Evolutionary conservation across 2,113 vertebrate genomes (phyloP).

Genomic region (Cyrtonyx montezumae): DNA sequence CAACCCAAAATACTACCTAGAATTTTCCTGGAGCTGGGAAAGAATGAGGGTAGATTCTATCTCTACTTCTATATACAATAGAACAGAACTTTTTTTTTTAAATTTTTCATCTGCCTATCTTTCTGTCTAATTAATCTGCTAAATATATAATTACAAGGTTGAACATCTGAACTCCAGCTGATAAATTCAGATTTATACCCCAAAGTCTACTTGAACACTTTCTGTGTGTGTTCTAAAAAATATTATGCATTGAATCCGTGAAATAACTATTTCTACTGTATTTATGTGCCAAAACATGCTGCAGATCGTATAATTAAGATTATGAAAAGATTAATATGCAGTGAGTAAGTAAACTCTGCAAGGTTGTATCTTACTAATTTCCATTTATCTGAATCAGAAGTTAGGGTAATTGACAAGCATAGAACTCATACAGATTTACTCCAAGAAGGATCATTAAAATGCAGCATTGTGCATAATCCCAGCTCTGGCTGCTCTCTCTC

Average conservation of each 20-base stretch:
- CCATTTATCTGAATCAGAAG: constrained; percentile 28
- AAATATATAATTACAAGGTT: neutral
- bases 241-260: neutral
- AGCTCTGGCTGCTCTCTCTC: neutral
- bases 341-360: constrained; percentile 6
- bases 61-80: neutral
- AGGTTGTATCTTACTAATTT: neutral
- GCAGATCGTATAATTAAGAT: neutral
- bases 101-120: constrained; percentile 1
- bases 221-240: neutral
- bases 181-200: constrained; percentile 1
- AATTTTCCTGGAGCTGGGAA: constrained; percentile 9
- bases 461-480: neutral
- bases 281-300: neutral
- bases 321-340: neutral
- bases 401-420: neutral
- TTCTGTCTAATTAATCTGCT: neutral
- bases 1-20: constrained; percentile 1
- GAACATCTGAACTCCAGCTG: neutral
- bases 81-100: neutral
- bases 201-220: neutral
- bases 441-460: neutral
- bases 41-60: constrained; percentile 35
- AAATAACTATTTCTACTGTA: constrained; percentile 6
- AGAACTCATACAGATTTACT: neutral